Conservation (phyloP, 2,888 invertebrate species). For the Nomada hirtipes region DNA sequence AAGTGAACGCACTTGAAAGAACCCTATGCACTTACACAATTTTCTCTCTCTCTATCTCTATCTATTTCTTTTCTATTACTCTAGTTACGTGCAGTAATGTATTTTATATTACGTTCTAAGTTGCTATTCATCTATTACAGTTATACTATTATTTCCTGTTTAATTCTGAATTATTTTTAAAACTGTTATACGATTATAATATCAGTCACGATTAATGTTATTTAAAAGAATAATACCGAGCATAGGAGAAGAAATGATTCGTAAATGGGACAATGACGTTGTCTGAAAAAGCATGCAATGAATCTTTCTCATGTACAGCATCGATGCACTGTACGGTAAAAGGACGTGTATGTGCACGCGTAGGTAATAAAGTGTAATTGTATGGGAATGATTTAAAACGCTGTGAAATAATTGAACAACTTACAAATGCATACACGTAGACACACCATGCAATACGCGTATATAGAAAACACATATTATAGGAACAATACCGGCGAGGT, state of each 20-base stretch:
- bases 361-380: slow-evolving; percentile 66
- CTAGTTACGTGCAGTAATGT: slow-evolving; percentile 70
- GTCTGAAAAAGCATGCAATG: slow-evolving; percentile 59
- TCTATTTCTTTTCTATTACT: slow-evolving; percentile 45
- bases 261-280: slow-evolving; percentile 29
- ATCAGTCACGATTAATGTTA: slow-evolving; percentile 78
- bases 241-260: slow-evolving; percentile 64
- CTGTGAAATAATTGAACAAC: slow-evolving; percentile 57
- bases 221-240: slow-evolving; percentile 69
- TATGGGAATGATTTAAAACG: slow-evolving; percentile 53
- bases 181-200: slow-evolving; percentile 79
- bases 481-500: slow-evolving; percentile 65
- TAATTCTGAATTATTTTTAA: slow-evolving; percentile 80
- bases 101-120: slow-evolving; percentile 72
- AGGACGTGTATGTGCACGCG: slow-evolving; percentile 53
- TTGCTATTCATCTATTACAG: slow-evolving; percentile 73
- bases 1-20: slow-evolving; percentile 58
- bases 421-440: slow-evolving; percentile 31
- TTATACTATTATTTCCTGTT: slow-evolving; percentile 78
- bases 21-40: slow-evolving; percentile 32
- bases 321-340: slow-evolving; percentile 38
- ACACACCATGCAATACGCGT: slow-evolving; percentile 31
- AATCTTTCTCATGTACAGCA: slow-evolving; percentile 61
- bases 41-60: slow-evolving; percentile 30
- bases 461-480: slow-evolving; percentile 39